Evolutionary conservation across 2,113 vertebrate species (phyloP).

Genomic region (Hyla sarda): DNA sequence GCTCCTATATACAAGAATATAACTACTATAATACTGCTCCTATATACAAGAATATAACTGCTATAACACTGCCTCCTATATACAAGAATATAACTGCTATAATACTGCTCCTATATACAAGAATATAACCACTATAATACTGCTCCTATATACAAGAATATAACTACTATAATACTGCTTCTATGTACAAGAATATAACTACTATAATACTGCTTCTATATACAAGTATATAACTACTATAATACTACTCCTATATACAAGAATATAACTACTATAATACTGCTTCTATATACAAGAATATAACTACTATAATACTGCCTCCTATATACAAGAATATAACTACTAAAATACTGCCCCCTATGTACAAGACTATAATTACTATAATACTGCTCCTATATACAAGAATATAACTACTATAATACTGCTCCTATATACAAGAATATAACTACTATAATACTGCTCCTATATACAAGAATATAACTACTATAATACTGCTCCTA

Average conservation of each 20-base stretch:
- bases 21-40: not conserved
- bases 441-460: conserved; percentile 14
- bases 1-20: not conserved
- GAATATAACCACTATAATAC: no score
- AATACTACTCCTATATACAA: no score
- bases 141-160: no score
- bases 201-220: no score
- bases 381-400: not conserved
- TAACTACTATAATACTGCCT: not conserved
- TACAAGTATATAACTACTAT: no score
- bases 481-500: not conserved
- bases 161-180: no score
- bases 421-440: not conserved
- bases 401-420: conserved; percentile 13
- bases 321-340: not conserved
- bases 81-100: conserved; percentile 1
- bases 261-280: no score
- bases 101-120: not conserved
- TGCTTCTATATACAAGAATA: not conserved
- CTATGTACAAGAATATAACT: no score
- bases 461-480: not conserved
- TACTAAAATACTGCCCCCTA: not conserved
- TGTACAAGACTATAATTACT: no score
- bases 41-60: not conserved
- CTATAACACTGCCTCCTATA: not conserved